Conservation (phyloP, 2,113 vertebrate species). For the Phyllopteryx taeniolatus region DNA sequence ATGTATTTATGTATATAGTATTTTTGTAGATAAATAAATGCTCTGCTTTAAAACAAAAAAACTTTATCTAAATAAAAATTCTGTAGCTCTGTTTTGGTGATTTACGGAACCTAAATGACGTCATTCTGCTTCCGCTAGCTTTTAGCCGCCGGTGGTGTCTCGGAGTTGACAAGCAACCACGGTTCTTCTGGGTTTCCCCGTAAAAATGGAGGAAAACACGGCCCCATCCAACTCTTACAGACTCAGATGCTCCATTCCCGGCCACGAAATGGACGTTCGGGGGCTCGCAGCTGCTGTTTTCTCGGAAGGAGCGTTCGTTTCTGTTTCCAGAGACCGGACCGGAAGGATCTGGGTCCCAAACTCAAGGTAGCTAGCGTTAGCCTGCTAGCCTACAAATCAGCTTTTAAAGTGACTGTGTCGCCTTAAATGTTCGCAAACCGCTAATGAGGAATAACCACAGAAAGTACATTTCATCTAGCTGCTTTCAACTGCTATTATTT, state of each 20-base stretch:
- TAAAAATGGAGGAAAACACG: slow-evolving; percentile 53
- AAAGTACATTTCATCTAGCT: neutral
- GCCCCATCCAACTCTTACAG: slow-evolving; percentile 75
- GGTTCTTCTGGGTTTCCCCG: neutral
- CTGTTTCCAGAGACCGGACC: slow-evolving; percentile 91
- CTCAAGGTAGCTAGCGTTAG: slow-evolving; percentile 77
- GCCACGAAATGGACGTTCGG: slow-evolving; percentile 90
- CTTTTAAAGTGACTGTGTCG: neutral
- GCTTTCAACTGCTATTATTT: neutral
- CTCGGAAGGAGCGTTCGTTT: slow-evolving; percentile 85
- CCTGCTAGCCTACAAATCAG: slow-evolving; percentile 4
- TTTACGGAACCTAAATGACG: slow-evolving; percentile 12
- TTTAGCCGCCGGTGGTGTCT: slow-evolving; percentile 32
- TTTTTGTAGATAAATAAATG: too few species aligned
- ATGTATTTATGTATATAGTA: too few species aligned
- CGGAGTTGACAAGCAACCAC: slow-evolving; percentile 48
- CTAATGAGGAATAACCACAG: rapidly evolving
- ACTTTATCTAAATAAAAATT: too few species aligned
- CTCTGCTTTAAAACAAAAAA: too few species aligned
- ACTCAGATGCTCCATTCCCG: slow-evolving; percentile 85
- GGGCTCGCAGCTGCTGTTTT: slow-evolving; percentile 78
- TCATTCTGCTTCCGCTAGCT: slow-evolving; percentile 48
- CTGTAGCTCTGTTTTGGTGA: too few species aligned
- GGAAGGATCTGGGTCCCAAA: slow-evolving; percentile 89
- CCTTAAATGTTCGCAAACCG: rapidly evolving